phyloP scores from a whole-genome alignment of 2,888 invertebrate species.

The Synanthedon tipuliformis region DNA sequence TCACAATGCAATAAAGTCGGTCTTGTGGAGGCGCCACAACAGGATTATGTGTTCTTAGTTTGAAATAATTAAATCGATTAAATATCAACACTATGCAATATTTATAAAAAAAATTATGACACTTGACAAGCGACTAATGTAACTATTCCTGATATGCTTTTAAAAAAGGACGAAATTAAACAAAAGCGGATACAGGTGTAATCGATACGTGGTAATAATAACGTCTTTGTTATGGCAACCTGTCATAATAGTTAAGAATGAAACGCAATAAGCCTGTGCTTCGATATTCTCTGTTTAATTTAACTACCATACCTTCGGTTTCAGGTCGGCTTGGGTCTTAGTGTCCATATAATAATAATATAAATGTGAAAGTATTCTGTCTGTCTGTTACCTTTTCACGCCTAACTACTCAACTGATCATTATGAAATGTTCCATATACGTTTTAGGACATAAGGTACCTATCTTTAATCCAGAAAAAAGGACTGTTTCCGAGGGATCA shows the following conservation, averaged over 20 bases:
- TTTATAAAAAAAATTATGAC: not conserved
- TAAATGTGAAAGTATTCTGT: no score
- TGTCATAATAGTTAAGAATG: constrained; percentile 32
- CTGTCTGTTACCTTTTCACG: no score
- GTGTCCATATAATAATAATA: no score
- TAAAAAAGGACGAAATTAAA: constrained; percentile 23
- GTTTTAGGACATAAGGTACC: no score
- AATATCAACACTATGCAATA: constrained; percentile 2
- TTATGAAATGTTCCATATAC: no score
- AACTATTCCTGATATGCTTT: not conserved
- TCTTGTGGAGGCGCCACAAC: constrained; percentile 10
- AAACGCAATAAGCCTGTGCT: not conserved
- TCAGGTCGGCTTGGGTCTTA: no score
- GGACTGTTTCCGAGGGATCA: no score
- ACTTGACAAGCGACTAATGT: not conserved
- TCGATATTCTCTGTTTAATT: not conserved
- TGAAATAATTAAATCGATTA: constrained; percentile 7
- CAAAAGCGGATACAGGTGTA: constrained; percentile 25
- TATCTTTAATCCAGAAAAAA: no score
- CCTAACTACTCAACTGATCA: no score
- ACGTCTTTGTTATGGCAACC: constrained; percentile 35
- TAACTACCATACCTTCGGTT: not conserved
- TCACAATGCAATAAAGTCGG: constrained; percentile 21
- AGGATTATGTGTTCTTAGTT: not conserved
- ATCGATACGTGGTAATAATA: constrained; percentile 38